Conservation (phyloP, 1,140 invertebrate genomes). For the Bactericera cockerelli region DNA sequence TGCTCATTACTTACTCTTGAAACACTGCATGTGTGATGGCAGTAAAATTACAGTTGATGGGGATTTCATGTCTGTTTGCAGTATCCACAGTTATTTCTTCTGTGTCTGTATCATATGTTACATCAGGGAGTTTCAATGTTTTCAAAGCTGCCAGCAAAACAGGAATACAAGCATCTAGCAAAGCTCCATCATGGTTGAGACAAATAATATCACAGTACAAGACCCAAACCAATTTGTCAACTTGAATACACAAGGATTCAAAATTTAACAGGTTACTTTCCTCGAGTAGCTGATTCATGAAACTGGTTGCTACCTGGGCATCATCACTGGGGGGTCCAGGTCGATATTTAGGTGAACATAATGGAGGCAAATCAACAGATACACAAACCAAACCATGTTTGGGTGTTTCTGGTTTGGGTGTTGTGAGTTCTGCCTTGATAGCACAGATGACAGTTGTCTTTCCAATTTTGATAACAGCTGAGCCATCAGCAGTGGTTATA, state of each 20-base stretch:
- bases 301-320: slow-evolving; percentile 54
- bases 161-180: slow-evolving; percentile 58
- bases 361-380: slow-evolving; percentile 57
- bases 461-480: slow-evolving; percentile 53
- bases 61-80: slow-evolving; percentile 33
- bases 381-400: slow-evolving; percentile 56
- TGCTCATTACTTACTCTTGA: slow-evolving; percentile 48
- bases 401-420: slow-evolving; percentile 50
- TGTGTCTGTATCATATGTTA: slow-evolving; percentile 45
- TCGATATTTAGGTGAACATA: slow-evolving; percentile 57
- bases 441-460: slow-evolving; percentile 55
- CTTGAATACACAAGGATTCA: slow-evolving; percentile 49
- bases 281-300: slow-evolving; percentile 47
- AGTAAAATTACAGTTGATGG: slow-evolving; percentile 41
- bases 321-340: slow-evolving; percentile 61
- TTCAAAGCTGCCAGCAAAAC: slow-evolving; percentile 54
- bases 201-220: slow-evolving; percentile 65
- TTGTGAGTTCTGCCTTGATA: slow-evolving; percentile 56
- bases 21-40: slow-evolving; percentile 55
- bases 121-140: slow-evolving; percentile 48
- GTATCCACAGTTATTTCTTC: slow-evolving; percentile 40
- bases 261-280: slow-evolving; percentile 52
- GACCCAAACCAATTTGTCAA: slow-evolving; percentile 62
- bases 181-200: slow-evolving; percentile 63
- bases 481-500: slow-evolving; percentile 51